Evolutionary conservation across 2,888 invertebrate species (phyloP), one percentile per base, ranked within the genome.

Genomic region (Gryllus longicercus): DNA sequence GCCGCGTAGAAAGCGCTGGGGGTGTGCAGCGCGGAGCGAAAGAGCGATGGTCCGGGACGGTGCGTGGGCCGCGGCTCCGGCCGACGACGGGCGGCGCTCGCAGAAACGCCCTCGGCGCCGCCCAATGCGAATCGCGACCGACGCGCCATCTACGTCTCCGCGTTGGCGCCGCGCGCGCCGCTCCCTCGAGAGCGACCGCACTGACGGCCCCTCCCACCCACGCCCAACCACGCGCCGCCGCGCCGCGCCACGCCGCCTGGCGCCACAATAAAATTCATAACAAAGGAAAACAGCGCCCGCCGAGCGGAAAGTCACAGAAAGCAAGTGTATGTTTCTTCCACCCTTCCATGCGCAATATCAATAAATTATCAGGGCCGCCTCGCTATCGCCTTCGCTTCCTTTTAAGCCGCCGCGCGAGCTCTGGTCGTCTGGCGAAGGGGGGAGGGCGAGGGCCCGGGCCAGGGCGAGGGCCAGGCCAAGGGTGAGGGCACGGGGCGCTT

Each of bases 231-330:
- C 11, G 51, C 51, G 16, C 16, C 38, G 38, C 38, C 38, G n/a
- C n/a, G n/a, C n/a, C n/a, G n/a, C n/a, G n/a, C n/a, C 63, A 2
- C 63, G 63, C 63, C 38, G 38, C 38, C 38, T 8, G 63, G 63
- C 63, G 63, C 63, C n/a, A 63, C 63, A 63, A 63, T 63, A 63
- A 63, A 63, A 63, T 63, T 63, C 63, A 63, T 63, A 63, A 63
- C 63, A 63, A 63, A 63, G 63, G 63, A 16, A 63, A 63, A 63
- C 63, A 63, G 63, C 14, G n/a, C 63, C 63, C 63, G n/a, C 63
- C 63, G 63, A 63, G 63, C 63, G 63, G 63, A 63, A 16, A 63
- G 63, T 63, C 63, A n/a, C 63, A 63, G 63, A 63, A 63, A 63
- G 63, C 63, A 63, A 63, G 63, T 63, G 63, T 63, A 63, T 63